These are phyloP conservation scores for Coilia nasus DNA, from an alignment of 2,797 vertebrate species.

Conservation along the genomic window DNA sequence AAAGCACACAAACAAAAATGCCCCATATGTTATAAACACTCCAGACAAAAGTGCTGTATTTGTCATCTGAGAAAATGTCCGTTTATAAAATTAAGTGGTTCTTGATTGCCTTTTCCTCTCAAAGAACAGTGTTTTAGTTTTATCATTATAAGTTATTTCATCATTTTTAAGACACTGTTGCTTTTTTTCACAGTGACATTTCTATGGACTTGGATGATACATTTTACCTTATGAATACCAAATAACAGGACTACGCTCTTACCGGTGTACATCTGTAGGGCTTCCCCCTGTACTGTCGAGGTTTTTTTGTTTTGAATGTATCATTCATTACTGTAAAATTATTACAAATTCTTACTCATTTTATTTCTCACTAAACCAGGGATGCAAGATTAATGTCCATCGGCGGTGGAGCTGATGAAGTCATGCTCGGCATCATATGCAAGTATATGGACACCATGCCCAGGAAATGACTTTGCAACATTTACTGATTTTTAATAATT, in stretches of 20 bases:
- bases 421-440: slow-evolving; percentile 86
- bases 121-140: no score
- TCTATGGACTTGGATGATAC: no score
- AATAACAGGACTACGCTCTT: no score
- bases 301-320: neutral
- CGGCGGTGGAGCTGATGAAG: slow-evolving; percentile 85
- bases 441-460: slow-evolving; percentile 85
- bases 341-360: neutral
- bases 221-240: neutral
- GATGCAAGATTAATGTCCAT: slow-evolving; percentile 82
- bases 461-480: slow-evolving; percentile 52
- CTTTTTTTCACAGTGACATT: no score
- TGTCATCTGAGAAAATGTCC: no score
- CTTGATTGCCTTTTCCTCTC: no score
- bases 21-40: neutral
- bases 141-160: no score
- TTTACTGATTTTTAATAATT: neutral
- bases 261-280: neutral
- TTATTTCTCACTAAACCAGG: slow-evolving; percentile 62
- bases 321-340: neutral
- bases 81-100: no score
- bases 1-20: no score
- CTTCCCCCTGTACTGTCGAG: neutral
- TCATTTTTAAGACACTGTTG: no score
- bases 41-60: no score